Evolutionary conservation across 1,140 invertebrate species (phyloP), one percentile per base, ranked within the genome.

Genomic region (Pseudomyrmex pallidus): DNA sequence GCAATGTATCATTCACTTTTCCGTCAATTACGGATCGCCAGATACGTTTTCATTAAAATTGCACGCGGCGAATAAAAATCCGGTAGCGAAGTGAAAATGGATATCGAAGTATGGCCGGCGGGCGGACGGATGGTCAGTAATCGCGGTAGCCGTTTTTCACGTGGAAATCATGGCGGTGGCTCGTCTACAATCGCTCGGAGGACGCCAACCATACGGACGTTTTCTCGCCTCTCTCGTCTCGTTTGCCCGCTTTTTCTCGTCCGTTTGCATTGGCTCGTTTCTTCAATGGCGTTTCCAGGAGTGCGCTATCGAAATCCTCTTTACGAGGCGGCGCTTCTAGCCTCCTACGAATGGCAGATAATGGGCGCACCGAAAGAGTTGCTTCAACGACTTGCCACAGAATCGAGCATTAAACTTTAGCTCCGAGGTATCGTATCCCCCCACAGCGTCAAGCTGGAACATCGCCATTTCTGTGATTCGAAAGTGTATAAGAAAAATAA

Each of bases 261-360:
- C 54, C 76, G 76, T 80, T 80, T 80, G 76, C 76, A 80, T 80
- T 72, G 76, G 66, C 22, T 50, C 76, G 54, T 80, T 72, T 22
- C 76, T 80, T 72, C 76, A 72, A 80, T 72, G 67, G 66, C 76
- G 66, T 59, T 80, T 80, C 15, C 76, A 59, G 52, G 10, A 78
- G 76, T 56, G 66, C 35, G 35, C 76, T 72, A 70, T 80, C 76
- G 76, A 80, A 80, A 80, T 72, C 54, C 66, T 72, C 54, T 78
- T 59, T 78, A 59, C 76, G 76, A n/a, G 10, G 61, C 76, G 63
- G 35, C 20, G 52, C 48, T 68, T 68, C 35, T 62, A 52, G 57
- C 46, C 46, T 20, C 25, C 35, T 20, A 15, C 44, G 66, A 80
- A 61, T 48, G 20, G 22, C 46, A 48, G 66, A 80, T 80, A 80